These are phyloP conservation scores for Amazona ochrocephala DNA, from an alignment of 2,797 vertebrate genomes.

Conservation along the genomic window DNA sequence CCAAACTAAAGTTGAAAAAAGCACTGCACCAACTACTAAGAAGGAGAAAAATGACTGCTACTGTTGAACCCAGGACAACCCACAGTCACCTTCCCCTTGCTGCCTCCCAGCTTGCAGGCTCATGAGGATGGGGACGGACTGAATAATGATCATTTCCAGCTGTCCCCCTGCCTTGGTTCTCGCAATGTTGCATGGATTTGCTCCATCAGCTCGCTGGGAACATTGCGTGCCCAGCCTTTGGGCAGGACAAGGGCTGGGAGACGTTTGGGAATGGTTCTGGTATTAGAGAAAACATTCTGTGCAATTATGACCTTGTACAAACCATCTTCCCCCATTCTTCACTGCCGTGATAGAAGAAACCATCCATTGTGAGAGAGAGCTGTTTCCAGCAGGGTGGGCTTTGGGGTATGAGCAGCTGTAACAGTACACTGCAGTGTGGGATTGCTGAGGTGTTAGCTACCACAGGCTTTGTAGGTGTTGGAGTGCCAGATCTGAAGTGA, in stretches of 20 bases:
- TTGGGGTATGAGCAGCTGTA: background rate
- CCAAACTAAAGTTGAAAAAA: background rate
- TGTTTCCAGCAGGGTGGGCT: background rate
- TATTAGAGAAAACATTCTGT: background rate
- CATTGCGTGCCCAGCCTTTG: fast-evolving
- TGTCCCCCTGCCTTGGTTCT: background rate
- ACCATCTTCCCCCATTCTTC: background rate
- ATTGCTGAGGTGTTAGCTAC: background rate
- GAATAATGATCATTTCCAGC: background rate
- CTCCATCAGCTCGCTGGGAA: background rate
- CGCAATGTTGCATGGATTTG: background rate
- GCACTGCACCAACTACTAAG: background rate
- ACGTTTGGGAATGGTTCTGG: background rate
- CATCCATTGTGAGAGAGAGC: background rate
- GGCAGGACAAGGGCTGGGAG: background rate
- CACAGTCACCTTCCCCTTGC: background rate
- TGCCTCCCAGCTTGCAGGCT: background rate
- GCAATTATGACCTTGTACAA: background rate
- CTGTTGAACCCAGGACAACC: background rate
- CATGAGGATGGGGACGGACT: background rate
- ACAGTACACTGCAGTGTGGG: background rate
- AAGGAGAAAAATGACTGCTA: background rate
- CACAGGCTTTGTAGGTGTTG: background rate
- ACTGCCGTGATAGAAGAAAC: background rate
- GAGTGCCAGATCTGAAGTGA: background rate